phyloP scores from a whole-genome alignment of 1,140 invertebrate genomes.

The Cydia splendana region DNA sequence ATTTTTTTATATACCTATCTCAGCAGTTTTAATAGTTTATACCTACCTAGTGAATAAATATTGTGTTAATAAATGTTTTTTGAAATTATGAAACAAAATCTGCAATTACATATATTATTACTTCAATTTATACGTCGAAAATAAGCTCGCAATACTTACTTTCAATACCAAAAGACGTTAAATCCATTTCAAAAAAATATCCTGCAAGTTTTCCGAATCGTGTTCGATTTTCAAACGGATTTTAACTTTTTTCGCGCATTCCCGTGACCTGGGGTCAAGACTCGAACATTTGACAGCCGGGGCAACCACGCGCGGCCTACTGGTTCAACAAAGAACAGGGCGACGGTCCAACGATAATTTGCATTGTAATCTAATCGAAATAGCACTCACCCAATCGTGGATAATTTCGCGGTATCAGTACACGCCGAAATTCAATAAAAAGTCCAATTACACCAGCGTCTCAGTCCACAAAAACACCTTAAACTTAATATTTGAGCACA shows the following conservation, averaged over 20 bases:
- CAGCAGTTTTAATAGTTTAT: not conserved
- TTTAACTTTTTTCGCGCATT: slow-evolving; percentile 21
- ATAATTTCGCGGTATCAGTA: slow-evolving; percentile 72
- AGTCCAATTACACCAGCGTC: slow-evolving; percentile 60
- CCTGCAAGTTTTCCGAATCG: not conserved
- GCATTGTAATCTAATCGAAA: slow-evolving; percentile 78
- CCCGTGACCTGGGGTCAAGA: slow-evolving; percentile 22
- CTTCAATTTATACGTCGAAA: not conserved
- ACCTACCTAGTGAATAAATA: not conserved
- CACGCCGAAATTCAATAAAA: slow-evolving; percentile 58
- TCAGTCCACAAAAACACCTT: slow-evolving; percentile 66
- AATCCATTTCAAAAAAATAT: slow-evolving; percentile 22
- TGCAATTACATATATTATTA: not conserved
- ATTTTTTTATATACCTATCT: not conserved
- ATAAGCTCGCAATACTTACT: slow-evolving; percentile 7
- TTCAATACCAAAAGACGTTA: not conserved
- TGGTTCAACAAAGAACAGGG: slow-evolving; percentile 53
- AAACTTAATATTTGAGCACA: slow-evolving; percentile 65
- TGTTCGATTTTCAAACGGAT: slow-evolving; percentile 7
- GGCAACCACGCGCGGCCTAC: slow-evolving; percentile 14
- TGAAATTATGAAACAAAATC: not conserved
- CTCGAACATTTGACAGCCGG: slow-evolving; percentile 51
- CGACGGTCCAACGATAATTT: slow-evolving; percentile 71
- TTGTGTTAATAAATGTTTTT: too few relatives aligned
- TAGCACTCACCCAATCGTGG: slow-evolving; percentile 77